Evolutionary conservation across 2,113 vertebrate species (phyloP), one percentile per base, ranked within the genome.

Genomic region (Pao palembangensis): DNA sequence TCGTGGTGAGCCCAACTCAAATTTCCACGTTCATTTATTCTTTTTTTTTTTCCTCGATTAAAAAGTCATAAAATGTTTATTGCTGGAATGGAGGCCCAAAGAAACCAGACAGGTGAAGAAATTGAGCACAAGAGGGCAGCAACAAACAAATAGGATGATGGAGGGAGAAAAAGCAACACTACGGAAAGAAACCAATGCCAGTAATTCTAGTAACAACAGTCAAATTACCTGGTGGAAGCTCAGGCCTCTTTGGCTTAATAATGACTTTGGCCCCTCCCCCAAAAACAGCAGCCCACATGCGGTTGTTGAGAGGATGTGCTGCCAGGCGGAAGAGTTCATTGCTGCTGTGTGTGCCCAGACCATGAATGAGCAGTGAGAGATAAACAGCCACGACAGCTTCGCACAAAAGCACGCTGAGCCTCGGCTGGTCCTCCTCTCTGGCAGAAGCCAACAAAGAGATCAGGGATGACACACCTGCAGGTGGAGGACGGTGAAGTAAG

Each of bases 241-340:
- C 96, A 0, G 92, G 91, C 59, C 93, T 90, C 68, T 94, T 95
- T 70, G 96, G 96, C 67, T 93, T 98, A 54, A 99, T 88, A 1
- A 99, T 86, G 67, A 98, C 91, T 80, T 95, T 98, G 7, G 91
- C 96, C 7, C 96, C 97, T 11, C 97, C 97, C 0, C 97, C 97
- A 56, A 99, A 99, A 38, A 99, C 92, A 0, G 97, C 95, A 0
- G 97, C 97, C 97, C 97, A 99, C 94, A 98, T 95, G 64, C 95
- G 92, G 69, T 91, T 90, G 87, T 98, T 98, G 71, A 99, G 80
- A 0, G 96, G 97, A 78, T 98, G 97, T 1, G 96, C 96, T 3
- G 94, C 94, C 34, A 99, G 91, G 17, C 96, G 92, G 84, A 98
- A 99, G 52, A 99, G 87, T 68, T 98, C 95, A 6, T 94, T 98